Base-by-base conservation (phyloP, 2,888 invertebrate species). In the Nymphalis polychloros region DNA sequence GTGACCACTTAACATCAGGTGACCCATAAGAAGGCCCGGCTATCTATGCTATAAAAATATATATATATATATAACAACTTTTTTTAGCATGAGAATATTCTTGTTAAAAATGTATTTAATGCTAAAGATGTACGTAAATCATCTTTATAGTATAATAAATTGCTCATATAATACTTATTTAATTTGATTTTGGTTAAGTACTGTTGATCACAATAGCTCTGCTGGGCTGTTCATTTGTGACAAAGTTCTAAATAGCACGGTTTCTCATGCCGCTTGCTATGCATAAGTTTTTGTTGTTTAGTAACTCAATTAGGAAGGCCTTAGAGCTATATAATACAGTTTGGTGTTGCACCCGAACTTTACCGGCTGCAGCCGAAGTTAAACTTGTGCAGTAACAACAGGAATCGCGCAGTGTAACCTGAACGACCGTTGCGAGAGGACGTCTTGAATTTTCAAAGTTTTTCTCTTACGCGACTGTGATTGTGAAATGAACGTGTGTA, bases 401-500 rank as follows among this genome's bases (percentile, higher is more conserved):
- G 41, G 17, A 13, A 41, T 57, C 35, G 57, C 68, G 72, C 73
- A 75, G 75, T 75, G 66, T 62, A 55, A 55, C 69, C 66, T 67
- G 59, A 68, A 62, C 68, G 52, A 59, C 59, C 62, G 70, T n/a
- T 49, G 59, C 47, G 74, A 50, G 67, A 63, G 69, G 70, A 70
- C 57, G 71, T 63, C 16, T 55, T 20, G 46, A 16, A 16, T 19
- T 46, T 35, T 31, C 41, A 52, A 41, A 47, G 23, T n/a, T 17
- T 27, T 49, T 23, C 41, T 55, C 50, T 46, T 55, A 67, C 57
- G 67, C 59, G 62, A 53, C 55, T 65, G 72, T 74, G 74, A 55
- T 63, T 67, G 73, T 73, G 73, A 64, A 72, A 71, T 72, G 68
- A 72, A 62, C 68, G 70, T 65, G 72, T 68, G 68, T 57, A n/a